Conservation (phyloP, 2,888 invertebrate species). For the Aphidoletes aphidimyza region DNA sequence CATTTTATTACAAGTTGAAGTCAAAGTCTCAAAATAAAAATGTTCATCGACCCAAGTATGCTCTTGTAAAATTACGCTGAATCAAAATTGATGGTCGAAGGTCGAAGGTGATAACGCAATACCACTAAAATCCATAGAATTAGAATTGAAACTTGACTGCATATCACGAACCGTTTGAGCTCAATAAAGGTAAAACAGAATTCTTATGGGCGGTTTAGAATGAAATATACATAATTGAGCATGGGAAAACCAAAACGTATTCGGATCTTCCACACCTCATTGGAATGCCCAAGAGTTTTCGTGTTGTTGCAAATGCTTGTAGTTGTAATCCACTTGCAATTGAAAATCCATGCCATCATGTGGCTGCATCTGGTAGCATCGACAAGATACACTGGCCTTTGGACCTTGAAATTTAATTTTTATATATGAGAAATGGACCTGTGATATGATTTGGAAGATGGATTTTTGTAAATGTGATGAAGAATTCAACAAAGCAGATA, state of each 20-base stretch:
- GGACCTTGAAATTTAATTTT: constrained; percentile 64
- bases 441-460: too few species aligned
- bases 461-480: too few species aligned
- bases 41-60: too few species aligned
- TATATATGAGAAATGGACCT: too few species aligned
- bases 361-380: constrained; percentile 64
- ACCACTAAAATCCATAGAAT: constrained; percentile 55
- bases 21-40: too few species aligned
- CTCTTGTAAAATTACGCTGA: too few species aligned
- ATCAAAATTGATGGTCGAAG: constrained; percentile 11
- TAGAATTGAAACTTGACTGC: constrained; percentile 62
- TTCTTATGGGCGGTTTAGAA: constrained; percentile 68
- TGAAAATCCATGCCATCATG: constrained; percentile 67
- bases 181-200: constrained; percentile 64
- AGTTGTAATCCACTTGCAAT: constrained; percentile 66
- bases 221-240: constrained; percentile 65
- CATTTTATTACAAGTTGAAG: too few species aligned
- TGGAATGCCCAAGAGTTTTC: constrained; percentile 65
- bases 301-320: constrained; percentile 67
- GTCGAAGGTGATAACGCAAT: constrained; percentile 4
- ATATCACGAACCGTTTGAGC: constrained; percentile 66
- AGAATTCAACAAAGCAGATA: too few species aligned
- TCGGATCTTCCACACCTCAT: constrained; percentile 65
- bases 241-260: constrained; percentile 67
- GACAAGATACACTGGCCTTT: constrained; percentile 70